Base-by-base conservation (phyloP, 2,888 invertebrate species). In the Tenthredo notha region DNA sequence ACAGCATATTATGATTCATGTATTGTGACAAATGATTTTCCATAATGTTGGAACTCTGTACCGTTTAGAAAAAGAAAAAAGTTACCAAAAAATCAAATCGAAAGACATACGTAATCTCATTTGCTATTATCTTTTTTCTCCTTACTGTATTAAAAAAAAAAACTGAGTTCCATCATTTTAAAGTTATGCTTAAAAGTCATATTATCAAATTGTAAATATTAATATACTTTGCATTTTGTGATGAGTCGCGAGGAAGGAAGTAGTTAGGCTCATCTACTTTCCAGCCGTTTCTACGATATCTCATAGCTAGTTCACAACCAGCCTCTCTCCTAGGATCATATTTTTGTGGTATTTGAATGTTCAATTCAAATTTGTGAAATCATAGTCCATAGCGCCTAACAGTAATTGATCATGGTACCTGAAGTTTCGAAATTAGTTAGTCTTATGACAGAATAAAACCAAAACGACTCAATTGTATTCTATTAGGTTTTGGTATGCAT, bases 361-460 rank as follows among this genome's bases (percentile, higher is more conserved):
- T 65, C 21, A 65, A 15, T 65, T 82, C 82, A 40, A 40, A 21
- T 61, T 82, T 43, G 65, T 61, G 65, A 65, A 82, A 65, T 82
- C 25, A 82, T 65, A 82, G 61, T 82, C 54, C 47, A 83, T 83
- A 70, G 47, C 65, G 83, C 67, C 83, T 83, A 80, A 83, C 70
- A 83, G 47, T 47, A 83, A 83, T 83, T 67, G 65, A 83, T 61
- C 40, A 83, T 50, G 33, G 83, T 83, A 83, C 83, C 67, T 83
- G 83, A 83, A 29, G 65, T 83, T 83, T 83, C 83, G 47, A 70
- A 83, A 83, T 83, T 83, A 83, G 47, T 80, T 80, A 83, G 47
- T 47, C n/a, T 67, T 67, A 80, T 50, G 29, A 29, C 50, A 54
- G 29, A 25, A 40, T n/a, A 37, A 78, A 33, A 29, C 7, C 21